Conservation (phyloP, 1,140 invertebrate genomes). For the Procambarus virginalis region DNA sequence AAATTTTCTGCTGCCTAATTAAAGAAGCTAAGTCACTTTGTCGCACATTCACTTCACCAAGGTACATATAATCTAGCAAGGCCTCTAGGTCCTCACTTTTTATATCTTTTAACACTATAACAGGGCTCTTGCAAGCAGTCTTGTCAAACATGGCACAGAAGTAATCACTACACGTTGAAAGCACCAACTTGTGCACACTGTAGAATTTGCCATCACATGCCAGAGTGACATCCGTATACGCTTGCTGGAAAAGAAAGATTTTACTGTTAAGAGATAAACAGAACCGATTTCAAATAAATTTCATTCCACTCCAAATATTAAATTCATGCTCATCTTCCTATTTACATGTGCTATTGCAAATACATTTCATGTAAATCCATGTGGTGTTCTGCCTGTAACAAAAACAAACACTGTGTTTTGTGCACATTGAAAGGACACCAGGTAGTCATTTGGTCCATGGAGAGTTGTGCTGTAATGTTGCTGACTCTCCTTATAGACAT, state of each 20-base stretch:
- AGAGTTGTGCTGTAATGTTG: too few species aligned
- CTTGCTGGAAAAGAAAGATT: constrained; percentile 28
- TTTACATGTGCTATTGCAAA: too few species aligned
- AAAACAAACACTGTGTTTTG: too few species aligned
- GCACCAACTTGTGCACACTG: constrained; percentile 86
- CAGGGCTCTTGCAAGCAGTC: constrained; percentile 87
- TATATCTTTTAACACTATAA: constrained; percentile 82
- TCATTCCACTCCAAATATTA: too few species aligned
- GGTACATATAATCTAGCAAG: constrained; percentile 69
- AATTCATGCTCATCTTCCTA: too few species aligned
- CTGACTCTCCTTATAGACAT: too few species aligned
- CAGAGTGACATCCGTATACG: constrained; percentile 69
- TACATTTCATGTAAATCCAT: too few species aligned
- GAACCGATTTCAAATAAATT: too few species aligned
- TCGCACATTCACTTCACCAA: constrained; percentile 70
- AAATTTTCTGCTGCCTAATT: constrained; percentile 68
- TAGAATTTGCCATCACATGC: constrained; percentile 77
- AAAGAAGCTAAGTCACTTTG: constrained; percentile 69
- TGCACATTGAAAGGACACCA: too few species aligned
- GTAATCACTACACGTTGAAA: constrained; percentile 89
- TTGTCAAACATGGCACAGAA: constrained; percentile 78
- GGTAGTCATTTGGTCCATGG: too few species aligned
- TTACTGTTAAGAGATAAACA: too few species aligned
- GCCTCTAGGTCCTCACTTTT: constrained; percentile 70
- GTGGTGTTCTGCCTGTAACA: too few species aligned